Evolutionary conservation across 2,888 invertebrate species (phyloP).

Genomic region (Volucella bombylans): DNA sequence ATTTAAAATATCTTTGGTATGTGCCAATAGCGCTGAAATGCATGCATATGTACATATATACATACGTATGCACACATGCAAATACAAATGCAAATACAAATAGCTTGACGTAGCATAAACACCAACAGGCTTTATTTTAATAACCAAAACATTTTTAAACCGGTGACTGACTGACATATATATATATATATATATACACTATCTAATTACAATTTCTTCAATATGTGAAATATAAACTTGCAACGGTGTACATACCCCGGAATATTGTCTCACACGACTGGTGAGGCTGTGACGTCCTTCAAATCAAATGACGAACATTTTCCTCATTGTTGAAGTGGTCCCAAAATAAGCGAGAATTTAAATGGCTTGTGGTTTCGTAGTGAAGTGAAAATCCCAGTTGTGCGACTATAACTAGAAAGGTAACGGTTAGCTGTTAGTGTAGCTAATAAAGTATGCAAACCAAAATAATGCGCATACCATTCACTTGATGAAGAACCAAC

Average conservation of each 20-base stretch:
- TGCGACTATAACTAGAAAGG: slow-evolving; percentile 39
- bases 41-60: too few species aligned
- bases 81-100: too few species aligned
- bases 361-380: slow-evolving; percentile 66
- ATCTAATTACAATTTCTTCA: neutral
- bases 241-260: slow-evolving; percentile 12
- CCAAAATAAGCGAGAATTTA: slow-evolving; percentile 59
- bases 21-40: too few species aligned
- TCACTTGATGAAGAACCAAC: slow-evolving; percentile 66
- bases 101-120: too few species aligned
- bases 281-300: slow-evolving; percentile 29
- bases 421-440: slow-evolving; percentile 25
- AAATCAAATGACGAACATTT: slow-evolving; percentile 39
- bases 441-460: slow-evolving; percentile 55
- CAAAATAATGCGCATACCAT: slow-evolving; percentile 66
- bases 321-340: slow-evolving; percentile 40
- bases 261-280: slow-evolving; percentile 26
- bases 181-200: too few species aligned
- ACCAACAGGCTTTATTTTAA: too few species aligned
- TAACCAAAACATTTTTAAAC: too few species aligned
- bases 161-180: too few species aligned
- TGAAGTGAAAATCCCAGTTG: slow-evolving; percentile 63
- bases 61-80: too few species aligned
- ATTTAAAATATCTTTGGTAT: too few species aligned
- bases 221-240: slow-evolving; percentile 18